A percentile compares a stretch with the other conserved stretches of the same genome.
Conservation (phyloP, 30 jellyfish, hydroid and myxozoan genomes). For the Pseudorhiza aurosa region DNA sequence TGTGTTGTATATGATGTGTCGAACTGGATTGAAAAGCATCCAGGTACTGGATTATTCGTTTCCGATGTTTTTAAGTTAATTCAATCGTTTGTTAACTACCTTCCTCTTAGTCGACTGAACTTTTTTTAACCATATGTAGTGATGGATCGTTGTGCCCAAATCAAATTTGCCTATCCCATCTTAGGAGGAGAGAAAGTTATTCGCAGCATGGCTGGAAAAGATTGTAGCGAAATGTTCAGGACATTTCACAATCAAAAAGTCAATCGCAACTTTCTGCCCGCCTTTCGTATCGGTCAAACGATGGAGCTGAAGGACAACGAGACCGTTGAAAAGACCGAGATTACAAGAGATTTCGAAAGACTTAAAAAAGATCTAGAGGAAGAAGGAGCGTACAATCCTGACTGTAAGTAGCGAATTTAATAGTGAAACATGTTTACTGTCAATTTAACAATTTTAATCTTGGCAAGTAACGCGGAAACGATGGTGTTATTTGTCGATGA, state of each 20-base stretch:
- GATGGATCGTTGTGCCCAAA: no score
- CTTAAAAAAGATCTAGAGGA: conserved; percentile 61
- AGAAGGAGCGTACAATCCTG: conserved; percentile 80
- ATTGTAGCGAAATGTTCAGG: conserved; percentile 89
- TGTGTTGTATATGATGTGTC: conserved; percentile 84
- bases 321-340: conserved; percentile 38
- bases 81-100: no score
- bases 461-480: no score
- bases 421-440: no score
- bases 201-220: conserved; percentile 88
- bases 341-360: conserved; percentile 67
- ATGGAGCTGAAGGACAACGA: conserved; percentile 1
- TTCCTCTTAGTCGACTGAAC: no score
- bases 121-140: no score
- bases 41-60: conserved; percentile 44
- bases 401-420: conserved; percentile 72
- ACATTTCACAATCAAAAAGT: conserved; percentile 76
- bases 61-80: neutral
- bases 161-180: no score
- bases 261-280: conserved; percentile 46
- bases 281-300: conserved; percentile 77
- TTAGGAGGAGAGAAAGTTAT: conserved; percentile 78
- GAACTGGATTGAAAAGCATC: conserved; percentile 86
- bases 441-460: no score
- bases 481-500: no score